phyloP scores from a whole-genome alignment of 2,797 vertebrate species.

The Salmo trutta region DNA sequence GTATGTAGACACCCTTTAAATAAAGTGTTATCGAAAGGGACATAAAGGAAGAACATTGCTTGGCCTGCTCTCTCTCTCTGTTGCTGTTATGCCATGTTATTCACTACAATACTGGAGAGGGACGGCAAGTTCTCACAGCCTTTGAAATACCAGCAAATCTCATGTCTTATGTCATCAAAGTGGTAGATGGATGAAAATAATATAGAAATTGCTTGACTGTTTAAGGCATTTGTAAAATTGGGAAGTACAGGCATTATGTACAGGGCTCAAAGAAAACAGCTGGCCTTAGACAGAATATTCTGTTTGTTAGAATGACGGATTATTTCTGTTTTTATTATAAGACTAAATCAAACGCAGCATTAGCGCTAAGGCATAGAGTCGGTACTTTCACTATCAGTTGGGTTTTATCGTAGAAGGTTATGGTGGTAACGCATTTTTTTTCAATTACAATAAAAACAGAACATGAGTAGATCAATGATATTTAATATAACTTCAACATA shows the following conservation, averaged over 20 bases:
- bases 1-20: not conserved
- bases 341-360: not conserved
- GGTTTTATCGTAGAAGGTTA: not conserved
- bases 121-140: not conserved
- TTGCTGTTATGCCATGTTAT: not conserved
- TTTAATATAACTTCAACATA: not conserved
- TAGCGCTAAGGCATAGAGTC: not conserved
- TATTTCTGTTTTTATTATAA: slow-evolving; percentile 1
- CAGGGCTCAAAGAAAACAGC: not conserved
- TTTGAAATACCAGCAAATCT: slow-evolving; percentile 12
- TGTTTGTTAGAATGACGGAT: not conserved
- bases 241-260: not conserved
- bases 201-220: not conserved
- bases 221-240: slow-evolving; percentile 2
- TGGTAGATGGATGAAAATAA: slow-evolving; percentile 6
- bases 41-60: not conserved
- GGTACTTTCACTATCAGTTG: not conserved
- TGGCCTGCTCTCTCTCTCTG: not conserved
- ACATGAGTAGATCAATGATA: not conserved
- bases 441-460: not conserved
- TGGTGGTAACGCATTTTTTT: not conserved
- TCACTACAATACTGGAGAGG: not conserved
- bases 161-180: not conserved
- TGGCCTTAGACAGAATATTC: not conserved
- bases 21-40: not conserved